These are phyloP conservation scores for Julus scandinavius DNA, from an alignment of 2,888 invertebrate genomes.

Conservation along the genomic window DNA sequence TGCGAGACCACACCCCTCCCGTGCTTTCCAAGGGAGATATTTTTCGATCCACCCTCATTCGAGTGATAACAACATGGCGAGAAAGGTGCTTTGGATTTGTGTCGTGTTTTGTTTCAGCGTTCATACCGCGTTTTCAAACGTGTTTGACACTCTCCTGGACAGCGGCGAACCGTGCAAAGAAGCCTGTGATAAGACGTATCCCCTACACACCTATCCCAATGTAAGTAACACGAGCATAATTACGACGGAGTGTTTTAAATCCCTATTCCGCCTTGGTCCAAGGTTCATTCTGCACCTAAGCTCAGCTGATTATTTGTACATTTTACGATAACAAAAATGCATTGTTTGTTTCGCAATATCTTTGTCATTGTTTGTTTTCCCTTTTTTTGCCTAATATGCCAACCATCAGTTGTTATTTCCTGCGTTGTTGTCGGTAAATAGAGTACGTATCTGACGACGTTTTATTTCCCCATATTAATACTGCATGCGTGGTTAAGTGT, in stretches of 20 bases:
- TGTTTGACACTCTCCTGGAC: conserved; percentile 56
- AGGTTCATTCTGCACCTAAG: neutral
- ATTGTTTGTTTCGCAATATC: neutral
- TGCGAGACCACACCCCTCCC: neutral
- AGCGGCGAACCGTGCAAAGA: conserved; percentile 61
- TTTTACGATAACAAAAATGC: neutral
- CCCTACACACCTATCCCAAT: conserved; percentile 62
- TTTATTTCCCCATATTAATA: neutral
- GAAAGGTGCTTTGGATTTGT: conserved; percentile 49
- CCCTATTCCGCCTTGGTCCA: neutral
- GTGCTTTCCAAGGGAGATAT: neutral
- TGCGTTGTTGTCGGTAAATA: neutral
- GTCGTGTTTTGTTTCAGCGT: conserved; percentile 16
- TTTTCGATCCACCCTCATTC: conserved; percentile 34
- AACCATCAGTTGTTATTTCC: neutral
- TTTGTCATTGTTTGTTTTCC: neutral
- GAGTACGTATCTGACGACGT: neutral
- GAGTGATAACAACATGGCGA: conserved; percentile 52
- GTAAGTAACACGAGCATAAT: conserved; percentile 57
- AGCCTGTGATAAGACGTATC: conserved; percentile 62
- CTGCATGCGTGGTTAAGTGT: too few relatives aligned
- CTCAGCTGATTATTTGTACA: neutral
- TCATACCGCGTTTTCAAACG: conserved; percentile 46
- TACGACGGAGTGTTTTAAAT: neutral
- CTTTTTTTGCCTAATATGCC: neutral